Base-by-base conservation (phyloP, 2,113 vertebrate species). In the Telmatochromis sp. region DNA sequence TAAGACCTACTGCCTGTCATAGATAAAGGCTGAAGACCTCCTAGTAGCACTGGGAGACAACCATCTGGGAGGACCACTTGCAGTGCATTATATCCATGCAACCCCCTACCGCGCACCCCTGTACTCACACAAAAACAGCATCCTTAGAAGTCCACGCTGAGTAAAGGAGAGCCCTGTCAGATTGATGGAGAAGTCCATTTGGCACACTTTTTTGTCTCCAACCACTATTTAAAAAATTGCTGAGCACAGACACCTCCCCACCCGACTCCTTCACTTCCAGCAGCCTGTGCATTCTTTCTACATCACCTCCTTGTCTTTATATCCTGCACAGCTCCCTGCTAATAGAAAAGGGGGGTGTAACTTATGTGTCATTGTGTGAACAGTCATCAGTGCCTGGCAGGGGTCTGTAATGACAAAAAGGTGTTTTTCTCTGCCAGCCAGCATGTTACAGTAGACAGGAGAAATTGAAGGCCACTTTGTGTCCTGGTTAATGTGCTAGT, bases 1-100 rank as follows among this genome's bases (percentile, higher is more conserved):
- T 88, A 89, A 91, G 91, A 86, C 84, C 87, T 85, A 91, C 91
- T 93, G 93, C 57, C 83, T 83, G 84, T 85, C 80, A 75, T 81
- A 94, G 93, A 95, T 95, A 95, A 96, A 96, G 93, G 83, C 73
- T 90, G 83, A 83, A 94, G 93, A 93, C 90, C 89, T 92, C 93
- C 91, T 91, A 88, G 93, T 45, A 86, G 86, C 90, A 93, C 75
- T 55, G 47, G 87, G 91, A 93, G 60, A 57, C 71, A 86, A 89
- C 92, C 93, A 95, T 95, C 92, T 93, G 94, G 94, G 89, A 94
- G 84, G 91, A 94, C 88, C 90, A 90, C 92, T 93, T 90, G 83
- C 93, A 89, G 89, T 87, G 86, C 57, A 65, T 94, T 91, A 83
- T 84, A 91, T 84, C 89, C 57, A 91, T 88, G 86, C 58, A 83